These are phyloP conservation scores for Erythrolamprus reginae DNA, from an alignment of 2,113 vertebrate species.

Conservation along the genomic window DNA sequence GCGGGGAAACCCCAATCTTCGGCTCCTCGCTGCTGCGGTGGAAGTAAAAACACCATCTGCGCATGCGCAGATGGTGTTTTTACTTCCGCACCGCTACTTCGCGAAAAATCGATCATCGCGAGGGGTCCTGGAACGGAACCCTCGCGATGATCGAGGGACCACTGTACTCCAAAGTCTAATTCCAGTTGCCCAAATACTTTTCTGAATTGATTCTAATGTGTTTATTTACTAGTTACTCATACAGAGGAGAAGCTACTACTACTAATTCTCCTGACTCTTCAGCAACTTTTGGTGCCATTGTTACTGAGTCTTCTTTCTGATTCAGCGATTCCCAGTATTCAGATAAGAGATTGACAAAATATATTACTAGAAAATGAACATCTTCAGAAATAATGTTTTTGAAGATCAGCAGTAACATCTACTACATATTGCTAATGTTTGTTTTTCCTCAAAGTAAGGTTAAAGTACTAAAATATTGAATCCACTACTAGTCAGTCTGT, in stretches of 20 bases:
- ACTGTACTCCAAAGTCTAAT: neutral
- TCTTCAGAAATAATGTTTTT: neutral
- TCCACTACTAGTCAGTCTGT: neutral
- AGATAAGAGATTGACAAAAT: neutral
- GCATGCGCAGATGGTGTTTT: too few species aligned
- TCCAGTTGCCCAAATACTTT: neutral
- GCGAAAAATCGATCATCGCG: too few species aligned
- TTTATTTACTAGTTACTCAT: neutral
- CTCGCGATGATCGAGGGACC: too few species aligned
- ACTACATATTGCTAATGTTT: neutral
- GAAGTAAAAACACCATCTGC: too few species aligned
- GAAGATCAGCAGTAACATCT: neutral
- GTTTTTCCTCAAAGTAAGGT: neutral
- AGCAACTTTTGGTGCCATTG: neutral
- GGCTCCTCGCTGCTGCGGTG: too few species aligned
- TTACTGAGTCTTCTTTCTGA: neutral
- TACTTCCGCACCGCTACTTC: too few species aligned
- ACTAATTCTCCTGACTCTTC: neutral
- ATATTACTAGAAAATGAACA: neutral
- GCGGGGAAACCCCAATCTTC: too few species aligned
- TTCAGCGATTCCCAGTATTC: neutral
- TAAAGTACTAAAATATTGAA: neutral
- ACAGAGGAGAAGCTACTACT: neutral
- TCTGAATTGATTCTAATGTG: neutral
- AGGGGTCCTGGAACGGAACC: too few species aligned